Evolutionary conservation across 2,888 invertebrate species (phyloP), one percentile per base, ranked within the genome.

Genomic region (Ganaspis brasiliensis): DNA sequence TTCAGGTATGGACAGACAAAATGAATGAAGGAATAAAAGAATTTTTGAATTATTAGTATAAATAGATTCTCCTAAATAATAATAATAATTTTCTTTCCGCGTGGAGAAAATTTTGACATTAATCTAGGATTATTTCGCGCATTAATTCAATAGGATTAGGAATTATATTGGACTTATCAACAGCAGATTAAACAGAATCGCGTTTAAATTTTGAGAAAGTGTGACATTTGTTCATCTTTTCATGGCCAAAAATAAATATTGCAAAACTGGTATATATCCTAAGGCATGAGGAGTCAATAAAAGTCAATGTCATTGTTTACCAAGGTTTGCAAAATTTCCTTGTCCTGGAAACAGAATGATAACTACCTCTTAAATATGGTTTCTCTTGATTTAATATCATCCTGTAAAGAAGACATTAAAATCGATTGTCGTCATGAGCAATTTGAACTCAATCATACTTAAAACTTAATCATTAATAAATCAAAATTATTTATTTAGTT

Each of bases 221-320:
- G 45, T 67, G 67, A 67, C 24, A 26, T 26, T n/a, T 45, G 61
- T 37, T 19, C 37, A 21, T 45, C 40, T 26, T n/a, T 45, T 45
- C 61, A 61, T 10, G 67, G 45, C 21, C 67, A 45, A 67, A 24
- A 67, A 67, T 67, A 67, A 67, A 67, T 67, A 24, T 45, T 67
- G 67, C 67, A 45, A 45, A 67, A 45, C 45, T 45, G 26, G 26
- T 49, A 67, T n/a, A 67, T 67, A 10, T 26, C 26, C 45, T 67
- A n/a, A 67, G 45, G n/a, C 67, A 67, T 24, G 67, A 67, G 45
- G 67, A 67, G 45, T 24, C 45, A 67, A 49, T 67, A 67, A 67
- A 67, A 67, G 24, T 45, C 67, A 67, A 67, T 67, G 67, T 67
- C 67, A 24, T 45, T 26, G n/a, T 45, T 67, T 67, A 49, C 67